Conservation (phyloP, 53 echinoderm and acorn worm genomes). For the Paracentrotus lividus region DNA sequence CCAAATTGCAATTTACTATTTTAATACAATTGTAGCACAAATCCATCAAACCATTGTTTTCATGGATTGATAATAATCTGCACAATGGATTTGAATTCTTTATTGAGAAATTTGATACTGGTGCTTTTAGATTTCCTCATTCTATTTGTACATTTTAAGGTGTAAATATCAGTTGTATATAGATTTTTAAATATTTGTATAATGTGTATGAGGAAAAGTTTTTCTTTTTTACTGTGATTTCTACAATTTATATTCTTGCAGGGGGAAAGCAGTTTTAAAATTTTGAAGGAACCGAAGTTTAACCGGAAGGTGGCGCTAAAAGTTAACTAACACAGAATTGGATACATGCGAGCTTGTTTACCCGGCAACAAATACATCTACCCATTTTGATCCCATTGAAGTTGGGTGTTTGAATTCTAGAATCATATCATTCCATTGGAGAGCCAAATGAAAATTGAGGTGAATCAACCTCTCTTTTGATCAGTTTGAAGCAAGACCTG, state of each 20-base stretch:
- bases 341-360: neutral
- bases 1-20: constrained; percentile 16
- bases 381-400: neutral
- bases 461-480: neutral
- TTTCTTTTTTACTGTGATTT: neutral
- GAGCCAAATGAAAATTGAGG: neutral
- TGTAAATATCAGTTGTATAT: constrained; percentile 33
- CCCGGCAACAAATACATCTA: neutral
- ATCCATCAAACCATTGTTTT: neutral
- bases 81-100: neutral
- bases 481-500: neutral
- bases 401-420: neutral
- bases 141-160: constrained; percentile 43
- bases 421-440: neutral
- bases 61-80: neutral
- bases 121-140: constrained; percentile 36
- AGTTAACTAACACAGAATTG: neutral
- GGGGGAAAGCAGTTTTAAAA: constrained; percentile 33
- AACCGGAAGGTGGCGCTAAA: neutral
- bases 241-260: constrained; percentile 22
- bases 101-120: neutral
- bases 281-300: neutral
- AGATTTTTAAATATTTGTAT: constrained; percentile 6
- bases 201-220: neutral
- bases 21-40: neutral